Base-by-base conservation (phyloP, 1,140 invertebrate species). In the Ceratoteleas bidentatus region DNA sequence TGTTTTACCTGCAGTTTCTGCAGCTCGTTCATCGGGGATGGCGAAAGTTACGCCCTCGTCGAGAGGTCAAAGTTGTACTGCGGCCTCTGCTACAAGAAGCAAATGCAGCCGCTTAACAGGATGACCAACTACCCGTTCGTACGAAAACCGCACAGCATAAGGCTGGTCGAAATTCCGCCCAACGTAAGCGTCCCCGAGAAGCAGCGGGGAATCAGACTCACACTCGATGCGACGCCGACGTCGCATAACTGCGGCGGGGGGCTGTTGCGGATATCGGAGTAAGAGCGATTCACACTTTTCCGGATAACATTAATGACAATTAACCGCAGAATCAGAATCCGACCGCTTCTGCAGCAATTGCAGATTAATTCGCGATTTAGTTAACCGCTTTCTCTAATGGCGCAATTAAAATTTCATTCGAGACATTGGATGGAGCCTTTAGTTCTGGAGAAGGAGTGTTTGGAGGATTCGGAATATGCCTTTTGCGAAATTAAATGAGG, bases 41-140 rank as follows among this genome's bases (percentile, higher is more conserved):
- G 96, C 15, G 96, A 98, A 84, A 95, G 96, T 6, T 98, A 98
- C 90, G 96, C 96, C 0, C 91, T 98, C 14, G 94, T 98, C 6
- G 97, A 98, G 88, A 93, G 97, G 66, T 96, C 96, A 0, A 96
- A 96, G 85, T 92, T 98, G 0, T 98, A 96, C 87, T 98, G 96
- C 94, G 93, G 91, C 56, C 36, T 86, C 33, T 91, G 89, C 72
- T 91, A 91, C 61, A 90, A 91, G 66, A 77, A 88, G 24, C 90
- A 91, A 57, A 89, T 91, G 88, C 92, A 94, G 74, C 94, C 94
- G 1, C 88, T 95, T 34, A 92, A 90, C 72, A 93, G 92, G 86
- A 93, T 92, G 14, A 90, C 93, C 9, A 89, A 92, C 77, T 89
- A 92, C 86, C 93, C 93, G 8, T 93, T 93, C 80, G 79, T 92